Conservation (phyloP, 1,140 invertebrate genomes). For the Papilio polytes region DNA sequence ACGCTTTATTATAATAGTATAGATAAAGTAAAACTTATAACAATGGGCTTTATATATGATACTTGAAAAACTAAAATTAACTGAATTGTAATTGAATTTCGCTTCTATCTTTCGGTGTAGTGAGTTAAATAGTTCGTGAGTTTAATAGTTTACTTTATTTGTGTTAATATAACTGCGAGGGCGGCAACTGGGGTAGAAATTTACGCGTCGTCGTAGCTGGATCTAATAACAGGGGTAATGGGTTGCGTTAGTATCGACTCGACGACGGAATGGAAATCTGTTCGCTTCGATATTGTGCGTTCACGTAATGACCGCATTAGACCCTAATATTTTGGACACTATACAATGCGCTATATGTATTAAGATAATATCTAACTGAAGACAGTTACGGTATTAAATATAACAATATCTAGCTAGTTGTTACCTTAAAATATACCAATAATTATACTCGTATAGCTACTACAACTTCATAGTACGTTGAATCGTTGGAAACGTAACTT, state of each 20-base stretch:
- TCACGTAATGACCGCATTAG: constrained; percentile 12
- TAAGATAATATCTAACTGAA: neutral
- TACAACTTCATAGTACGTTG: neutral
- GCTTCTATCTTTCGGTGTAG: neutral
- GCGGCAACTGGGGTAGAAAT: neutral
- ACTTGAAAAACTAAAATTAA: too few relatives aligned
- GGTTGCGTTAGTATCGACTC: constrained; percentile 22
- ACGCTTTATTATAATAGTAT: too few relatives aligned
- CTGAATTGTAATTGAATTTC: neutral
- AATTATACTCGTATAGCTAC: neutral
- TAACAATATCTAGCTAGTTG: too few relatives aligned
- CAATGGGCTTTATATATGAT: too few relatives aligned
- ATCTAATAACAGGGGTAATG: constrained; percentile 22
- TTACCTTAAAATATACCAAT: too few relatives aligned
- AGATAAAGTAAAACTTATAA: too few relatives aligned
- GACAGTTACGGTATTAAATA: too few relatives aligned
- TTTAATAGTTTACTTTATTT: constrained; percentile 13
- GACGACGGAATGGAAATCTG: constrained; percentile 11
- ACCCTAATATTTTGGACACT: constrained; percentile 18
- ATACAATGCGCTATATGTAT: neutral
- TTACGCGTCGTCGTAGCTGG: constrained; percentile 18
- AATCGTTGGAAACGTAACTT: neutral
- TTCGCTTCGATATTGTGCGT: constrained; percentile 26
- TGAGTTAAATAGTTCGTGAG: neutral
- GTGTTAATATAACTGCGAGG: neutral